phyloP scores from a whole-genome alignment of 2,797 vertebrate species.

The Sebastes cheni region DNA sequence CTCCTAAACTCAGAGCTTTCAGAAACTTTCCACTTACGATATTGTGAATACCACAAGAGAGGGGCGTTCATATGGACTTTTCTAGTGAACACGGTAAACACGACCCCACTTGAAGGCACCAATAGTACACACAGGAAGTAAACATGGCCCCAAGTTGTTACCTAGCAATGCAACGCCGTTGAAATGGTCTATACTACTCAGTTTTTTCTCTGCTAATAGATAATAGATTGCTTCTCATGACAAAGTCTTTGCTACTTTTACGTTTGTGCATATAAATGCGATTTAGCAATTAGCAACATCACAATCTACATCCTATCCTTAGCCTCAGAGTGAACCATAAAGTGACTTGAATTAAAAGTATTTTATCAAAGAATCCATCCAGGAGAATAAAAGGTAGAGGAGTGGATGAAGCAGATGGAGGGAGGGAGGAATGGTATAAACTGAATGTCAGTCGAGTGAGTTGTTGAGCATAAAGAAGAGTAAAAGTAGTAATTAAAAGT shows the following conservation, averaged over 20 bases:
- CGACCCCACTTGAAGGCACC: too few relatives aligned
- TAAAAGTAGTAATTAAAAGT: slow-evolving; percentile 21
- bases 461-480: neutral
- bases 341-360: neutral
- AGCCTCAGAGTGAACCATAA: neutral
- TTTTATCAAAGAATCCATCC: neutral
- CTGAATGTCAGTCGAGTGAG: neutral
- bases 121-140: too few relatives aligned
- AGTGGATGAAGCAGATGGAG: neutral
- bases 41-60: too few relatives aligned
- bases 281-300: neutral
- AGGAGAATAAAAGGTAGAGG: neutral
- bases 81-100: too few relatives aligned
- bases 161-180: too few relatives aligned
- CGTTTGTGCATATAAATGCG: neutral
- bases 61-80: too few relatives aligned
- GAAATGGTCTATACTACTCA: neutral
- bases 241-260: neutral
- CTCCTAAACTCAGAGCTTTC: too few relatives aligned
- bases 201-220: neutral
- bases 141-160: too few relatives aligned
- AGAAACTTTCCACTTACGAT: too few relatives aligned
- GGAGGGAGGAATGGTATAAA: neutral
- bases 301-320: neutral
- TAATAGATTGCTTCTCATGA: neutral